phyloP scores from a whole-genome alignment of 2,797 vertebrate genomes.

The Muscicapa striata region DNA sequence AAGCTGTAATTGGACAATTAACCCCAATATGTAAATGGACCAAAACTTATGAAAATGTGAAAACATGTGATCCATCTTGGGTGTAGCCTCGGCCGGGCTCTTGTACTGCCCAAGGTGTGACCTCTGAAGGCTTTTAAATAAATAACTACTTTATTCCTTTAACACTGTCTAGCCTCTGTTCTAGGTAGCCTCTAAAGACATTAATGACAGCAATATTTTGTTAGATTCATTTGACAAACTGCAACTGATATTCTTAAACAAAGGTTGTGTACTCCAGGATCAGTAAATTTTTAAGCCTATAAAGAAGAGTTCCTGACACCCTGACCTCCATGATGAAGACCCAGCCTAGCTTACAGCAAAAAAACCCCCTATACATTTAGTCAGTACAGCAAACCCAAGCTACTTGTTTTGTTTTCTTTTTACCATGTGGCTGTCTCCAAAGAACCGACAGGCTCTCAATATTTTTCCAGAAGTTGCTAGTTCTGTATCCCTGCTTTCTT shows the following conservation, averaged over 20 bases:
- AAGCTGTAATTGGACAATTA: not conserved
- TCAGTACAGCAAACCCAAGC: not conserved
- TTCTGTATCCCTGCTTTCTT: not conserved
- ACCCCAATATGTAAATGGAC: not conserved
- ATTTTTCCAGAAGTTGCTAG: not conserved
- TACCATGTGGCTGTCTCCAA: not conserved
- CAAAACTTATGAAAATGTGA: not conserved
- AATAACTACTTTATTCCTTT: not conserved
- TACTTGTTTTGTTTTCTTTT: not conserved
- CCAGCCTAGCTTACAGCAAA: not conserved
- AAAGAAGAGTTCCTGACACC: not conserved
- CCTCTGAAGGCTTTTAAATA: not conserved
- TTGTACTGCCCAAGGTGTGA: not conserved
- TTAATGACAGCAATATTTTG: not conserved
- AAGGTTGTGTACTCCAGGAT: not conserved
- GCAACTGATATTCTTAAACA: not conserved
- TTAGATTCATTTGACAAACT: not conserved
- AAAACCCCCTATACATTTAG: rapidly evolving
- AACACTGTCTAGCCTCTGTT: not conserved
- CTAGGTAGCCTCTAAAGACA: not conserved
- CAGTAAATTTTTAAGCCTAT: not conserved
- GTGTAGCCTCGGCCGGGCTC: not conserved
- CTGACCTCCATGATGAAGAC: not conserved
- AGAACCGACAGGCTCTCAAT: not conserved
- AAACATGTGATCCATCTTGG: not conserved